A percentile compares a stretch with the other conserved stretches of the same genome.
phyloP scores from a whole-genome alignment of 2,113 vertebrate species.

The Oryzias woworae region DNA sequence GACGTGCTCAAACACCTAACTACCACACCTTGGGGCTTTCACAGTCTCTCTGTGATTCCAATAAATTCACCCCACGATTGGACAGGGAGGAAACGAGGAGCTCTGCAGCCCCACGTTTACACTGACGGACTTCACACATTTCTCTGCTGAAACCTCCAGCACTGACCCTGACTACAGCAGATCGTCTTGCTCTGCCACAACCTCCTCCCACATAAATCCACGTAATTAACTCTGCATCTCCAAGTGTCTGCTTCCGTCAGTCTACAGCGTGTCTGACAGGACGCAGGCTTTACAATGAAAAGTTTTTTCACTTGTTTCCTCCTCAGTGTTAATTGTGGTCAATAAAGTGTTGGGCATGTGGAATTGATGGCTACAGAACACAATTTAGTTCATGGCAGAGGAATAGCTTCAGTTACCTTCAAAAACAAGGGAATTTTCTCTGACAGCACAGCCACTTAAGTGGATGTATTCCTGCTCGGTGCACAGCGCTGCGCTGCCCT shows the following conservation, averaged over 20 bases:
- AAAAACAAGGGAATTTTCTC: constrained; percentile 27
- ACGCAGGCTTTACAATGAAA: constrained; percentile 47
- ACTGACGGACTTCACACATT: constrained; percentile 7
- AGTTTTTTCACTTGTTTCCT: constrained; percentile 3
- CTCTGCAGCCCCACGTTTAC: constrained; percentile 5
- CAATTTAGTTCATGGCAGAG: constrained; percentile 32
- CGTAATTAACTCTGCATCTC: constrained; percentile 59
- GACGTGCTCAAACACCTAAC: constrained; percentile 52
- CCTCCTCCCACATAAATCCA: constrained; percentile 65
- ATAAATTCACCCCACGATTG: constrained; percentile 67
- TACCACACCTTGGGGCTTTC: constrained; percentile 53
- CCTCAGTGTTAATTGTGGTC: constrained; percentile 41
- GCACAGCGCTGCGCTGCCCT: constrained; percentile 12
- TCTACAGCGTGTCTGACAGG: constrained; percentile 44
- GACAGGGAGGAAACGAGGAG: constrained; percentile 63
- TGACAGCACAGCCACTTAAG: constrained; percentile 48
- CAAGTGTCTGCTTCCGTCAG: constrained; percentile 34
- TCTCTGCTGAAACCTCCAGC: constrained; percentile 56
- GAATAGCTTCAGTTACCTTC: constrained; percentile 45
- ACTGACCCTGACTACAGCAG: constrained; percentile 59
- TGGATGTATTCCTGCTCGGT: constrained; percentile 24
- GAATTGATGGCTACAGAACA: constrained; percentile 36
- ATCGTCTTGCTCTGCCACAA: constrained; percentile 53
- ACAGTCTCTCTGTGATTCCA: constrained; percentile 37
- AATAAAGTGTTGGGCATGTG: constrained; percentile 13